Evolutionary conservation across 1,140 invertebrate species (phyloP).

Genomic region (Trichonephila inaurata): DNA sequence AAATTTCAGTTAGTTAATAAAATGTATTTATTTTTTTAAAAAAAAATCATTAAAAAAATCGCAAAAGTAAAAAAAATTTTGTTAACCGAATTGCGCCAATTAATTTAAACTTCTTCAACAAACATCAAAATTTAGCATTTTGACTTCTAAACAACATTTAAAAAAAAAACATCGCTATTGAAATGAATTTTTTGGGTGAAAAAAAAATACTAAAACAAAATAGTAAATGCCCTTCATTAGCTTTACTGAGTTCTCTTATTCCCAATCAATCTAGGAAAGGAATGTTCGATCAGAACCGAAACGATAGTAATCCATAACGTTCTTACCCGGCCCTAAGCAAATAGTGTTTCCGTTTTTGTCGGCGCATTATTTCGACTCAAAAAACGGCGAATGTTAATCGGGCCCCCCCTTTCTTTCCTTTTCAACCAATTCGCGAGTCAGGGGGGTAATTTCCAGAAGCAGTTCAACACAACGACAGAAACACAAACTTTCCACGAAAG

Average conservation of each 20-base stretch:
- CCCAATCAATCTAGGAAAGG: background rate
- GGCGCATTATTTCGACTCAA: background rate
- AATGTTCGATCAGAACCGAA: background rate
- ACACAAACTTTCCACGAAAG: slow-evolving; percentile 56
- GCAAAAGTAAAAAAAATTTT: too few species aligned
- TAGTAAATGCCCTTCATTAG: background rate
- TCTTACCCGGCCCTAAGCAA: background rate
- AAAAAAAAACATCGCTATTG: too few species aligned
- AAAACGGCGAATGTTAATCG: background rate
- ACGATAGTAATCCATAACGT: background rate
- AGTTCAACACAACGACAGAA: slow-evolving; percentile 40
- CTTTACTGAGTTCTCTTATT: background rate
- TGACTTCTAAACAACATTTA: too few species aligned
- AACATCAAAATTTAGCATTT: too few species aligned
- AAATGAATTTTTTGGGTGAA: too few species aligned
- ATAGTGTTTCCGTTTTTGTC: background rate
- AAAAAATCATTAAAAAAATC: too few species aligned
- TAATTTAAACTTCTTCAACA: too few species aligned
- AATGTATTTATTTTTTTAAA: too few species aligned
- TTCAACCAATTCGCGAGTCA: background rate
- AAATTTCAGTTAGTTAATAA: too few species aligned
- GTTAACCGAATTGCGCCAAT: too few species aligned
- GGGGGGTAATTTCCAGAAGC: slow-evolving; percentile 49
- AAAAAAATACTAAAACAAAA: too few species aligned
- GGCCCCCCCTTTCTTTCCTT: background rate